Percentiles rank a stretch among this genome's conserved stretches.
These are phyloP conservation scores for Aphidius gifuensis DNA, from an alignment of 1,140 invertebrate species.

Conservation along the genomic window DNA sequence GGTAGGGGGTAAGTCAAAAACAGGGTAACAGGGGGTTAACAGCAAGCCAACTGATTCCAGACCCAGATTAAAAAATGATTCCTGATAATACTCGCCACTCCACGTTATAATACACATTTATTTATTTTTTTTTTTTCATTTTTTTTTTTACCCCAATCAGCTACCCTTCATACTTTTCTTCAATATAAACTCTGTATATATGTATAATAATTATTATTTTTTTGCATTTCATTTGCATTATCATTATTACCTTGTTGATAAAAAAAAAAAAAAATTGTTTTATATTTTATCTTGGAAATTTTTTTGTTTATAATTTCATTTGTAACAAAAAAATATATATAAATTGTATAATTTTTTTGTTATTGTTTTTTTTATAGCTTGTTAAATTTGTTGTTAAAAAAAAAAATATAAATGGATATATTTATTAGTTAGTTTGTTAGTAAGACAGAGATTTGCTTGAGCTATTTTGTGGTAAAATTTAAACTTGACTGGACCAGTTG, in stretches of 20 bases:
- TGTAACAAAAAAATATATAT: no score
- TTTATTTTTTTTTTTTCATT: background rate
- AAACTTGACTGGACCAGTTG: constrained; percentile 35
- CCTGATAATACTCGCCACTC: constrained; percentile 48
- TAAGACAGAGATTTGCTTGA: constrained; percentile 15
- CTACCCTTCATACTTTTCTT: background rate
- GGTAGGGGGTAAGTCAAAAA: constrained; percentile 24
- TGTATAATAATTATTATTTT: no score
- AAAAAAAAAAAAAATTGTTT: no score
- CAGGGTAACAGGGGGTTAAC: constrained; percentile 22
- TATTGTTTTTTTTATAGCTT: no score
- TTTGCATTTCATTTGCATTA: background rate
- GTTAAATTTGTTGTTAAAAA: no score
- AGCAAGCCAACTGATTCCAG: constrained; percentile 42
- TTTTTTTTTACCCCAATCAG: background rate
- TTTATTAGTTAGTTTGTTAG: no score
- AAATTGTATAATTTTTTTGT: no score
- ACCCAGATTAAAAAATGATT: constrained; percentile 47
- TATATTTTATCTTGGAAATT: no score
- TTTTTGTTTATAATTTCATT: no score
- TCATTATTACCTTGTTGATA: no score
- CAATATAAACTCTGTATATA: background rate
- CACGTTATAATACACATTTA: constrained; percentile 47
- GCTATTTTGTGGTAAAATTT: constrained; percentile 44
- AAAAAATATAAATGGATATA: no score